phyloP scores from a whole-genome alignment of 1,140 invertebrate genomes.

The Whitmania pigra region DNA sequence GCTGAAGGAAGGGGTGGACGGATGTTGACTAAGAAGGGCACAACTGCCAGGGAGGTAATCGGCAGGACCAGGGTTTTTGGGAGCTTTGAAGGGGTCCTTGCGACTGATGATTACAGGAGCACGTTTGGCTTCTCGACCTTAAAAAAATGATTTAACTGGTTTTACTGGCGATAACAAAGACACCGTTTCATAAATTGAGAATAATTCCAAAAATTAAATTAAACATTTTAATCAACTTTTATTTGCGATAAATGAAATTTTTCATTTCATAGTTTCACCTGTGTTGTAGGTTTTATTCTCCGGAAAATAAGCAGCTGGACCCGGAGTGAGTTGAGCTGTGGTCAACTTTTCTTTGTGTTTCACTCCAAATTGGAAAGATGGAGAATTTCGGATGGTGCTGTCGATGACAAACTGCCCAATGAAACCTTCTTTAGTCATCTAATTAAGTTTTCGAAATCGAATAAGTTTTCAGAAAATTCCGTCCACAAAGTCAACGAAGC shows the following conservation, averaged over 20 bases:
- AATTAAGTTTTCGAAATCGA: too few species aligned
- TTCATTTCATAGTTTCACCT: not conserved
- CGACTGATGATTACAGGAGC: not conserved
- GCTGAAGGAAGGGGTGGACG: not conserved
- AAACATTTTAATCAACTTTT: too few species aligned
- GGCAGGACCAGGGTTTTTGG: not conserved
- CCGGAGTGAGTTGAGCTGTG: slow-evolving; percentile 7
- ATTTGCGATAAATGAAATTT: too few species aligned
- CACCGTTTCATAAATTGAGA: too few species aligned
- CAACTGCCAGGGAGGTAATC: not conserved
- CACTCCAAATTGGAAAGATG: not conserved
- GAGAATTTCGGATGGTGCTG: not conserved
- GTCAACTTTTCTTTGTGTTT: not conserved
- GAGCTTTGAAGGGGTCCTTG: not conserved
- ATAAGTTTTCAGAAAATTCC: not conserved
- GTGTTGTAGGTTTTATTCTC: not conserved
- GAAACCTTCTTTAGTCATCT: not conserved
- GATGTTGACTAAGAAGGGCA: not conserved
- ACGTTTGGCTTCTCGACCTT: not conserved
- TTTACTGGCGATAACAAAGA: too few species aligned
- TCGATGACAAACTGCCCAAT: not conserved
- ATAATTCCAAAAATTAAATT: too few species aligned
- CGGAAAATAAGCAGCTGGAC: slow-evolving; percentile 6
- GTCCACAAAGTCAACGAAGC: not conserved
- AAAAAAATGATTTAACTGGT: not conserved